These are phyloP conservation scores for Ctenosaura bakeri DNA, from an alignment of 2,797 vertebrate species.

Conservation along the genomic window DNA sequence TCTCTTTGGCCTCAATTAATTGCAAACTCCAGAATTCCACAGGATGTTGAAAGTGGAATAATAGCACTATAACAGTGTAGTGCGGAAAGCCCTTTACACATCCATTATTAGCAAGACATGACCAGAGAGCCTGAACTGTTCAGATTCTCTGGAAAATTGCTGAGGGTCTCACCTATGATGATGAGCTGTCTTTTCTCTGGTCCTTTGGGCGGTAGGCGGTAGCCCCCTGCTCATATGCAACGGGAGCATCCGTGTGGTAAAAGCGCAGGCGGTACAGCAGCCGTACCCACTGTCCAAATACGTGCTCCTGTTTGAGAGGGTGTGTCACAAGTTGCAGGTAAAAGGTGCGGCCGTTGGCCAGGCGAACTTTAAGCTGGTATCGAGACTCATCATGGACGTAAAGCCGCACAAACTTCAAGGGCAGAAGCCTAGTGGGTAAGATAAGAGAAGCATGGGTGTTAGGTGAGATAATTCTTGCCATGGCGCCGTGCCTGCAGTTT, in stretches of 20 bases:
- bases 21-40: too few species aligned
- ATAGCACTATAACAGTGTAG: too few species aligned
- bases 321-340: conserved; percentile 68
- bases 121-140: background rate
- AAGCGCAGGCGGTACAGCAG: conserved; percentile 70
- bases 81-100: background rate
- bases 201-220: background rate
- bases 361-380: conserved; percentile 69
- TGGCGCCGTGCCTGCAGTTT: too few species aligned
- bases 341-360: conserved; percentile 65
- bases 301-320: background rate
- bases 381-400: conserved; percentile 58
- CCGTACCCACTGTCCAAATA: conserved; percentile 72
- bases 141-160: background rate
- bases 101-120: background rate
- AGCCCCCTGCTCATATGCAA: background rate
- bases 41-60: too few species aligned
- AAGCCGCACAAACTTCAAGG: conserved; percentile 71
- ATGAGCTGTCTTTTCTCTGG: background rate
- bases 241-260: background rate
- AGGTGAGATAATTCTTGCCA: background rate
- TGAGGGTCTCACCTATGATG: conserved; percentile 6
- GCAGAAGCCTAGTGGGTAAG: conserved; percentile 63
- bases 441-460: background rate
- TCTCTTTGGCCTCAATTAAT: too few species aligned